These are phyloP conservation scores for Oncopeltus fasciatus DNA, from an alignment of 1,140 invertebrate species.

Conservation along the genomic window DNA sequence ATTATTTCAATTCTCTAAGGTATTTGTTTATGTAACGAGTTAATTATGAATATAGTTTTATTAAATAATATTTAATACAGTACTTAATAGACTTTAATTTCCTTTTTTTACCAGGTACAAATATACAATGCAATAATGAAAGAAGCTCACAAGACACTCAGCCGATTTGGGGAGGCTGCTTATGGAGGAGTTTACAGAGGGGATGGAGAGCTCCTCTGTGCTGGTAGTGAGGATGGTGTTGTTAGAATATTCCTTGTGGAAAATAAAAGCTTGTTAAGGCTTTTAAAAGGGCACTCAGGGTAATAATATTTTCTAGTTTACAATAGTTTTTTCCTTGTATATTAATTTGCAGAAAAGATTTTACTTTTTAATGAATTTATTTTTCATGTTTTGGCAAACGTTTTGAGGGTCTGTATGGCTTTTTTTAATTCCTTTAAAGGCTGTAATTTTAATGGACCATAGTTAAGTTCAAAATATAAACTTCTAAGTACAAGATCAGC, in stretches of 20 bases:
- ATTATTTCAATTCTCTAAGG: too few species aligned
- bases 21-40: too few species aligned
- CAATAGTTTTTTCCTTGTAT: neutral
- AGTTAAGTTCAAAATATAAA: too few species aligned
- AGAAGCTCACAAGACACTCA: constrained; percentile 67
- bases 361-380: neutral
- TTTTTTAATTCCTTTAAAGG: too few species aligned
- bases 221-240: constrained; percentile 75
- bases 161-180: constrained; percentile 69
- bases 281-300: constrained; percentile 50
- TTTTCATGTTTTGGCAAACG: neutral
- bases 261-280: constrained; percentile 57
- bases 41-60: too few species aligned
- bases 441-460: too few species aligned
- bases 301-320: constrained; percentile 25
- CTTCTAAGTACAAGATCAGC: too few species aligned
- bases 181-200: constrained; percentile 72
- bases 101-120: constrained; percentile 42
- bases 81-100: too few species aligned
- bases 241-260: constrained; percentile 79
- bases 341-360: neutral
- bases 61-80: too few species aligned
- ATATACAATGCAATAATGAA: constrained; percentile 82
- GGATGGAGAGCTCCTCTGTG: constrained; percentile 72
- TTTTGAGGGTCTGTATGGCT: too few species aligned